Evolutionary conservation across 2,113 vertebrate genomes (phyloP).

Genomic region (Pheucticus melanocephalus): DNA sequence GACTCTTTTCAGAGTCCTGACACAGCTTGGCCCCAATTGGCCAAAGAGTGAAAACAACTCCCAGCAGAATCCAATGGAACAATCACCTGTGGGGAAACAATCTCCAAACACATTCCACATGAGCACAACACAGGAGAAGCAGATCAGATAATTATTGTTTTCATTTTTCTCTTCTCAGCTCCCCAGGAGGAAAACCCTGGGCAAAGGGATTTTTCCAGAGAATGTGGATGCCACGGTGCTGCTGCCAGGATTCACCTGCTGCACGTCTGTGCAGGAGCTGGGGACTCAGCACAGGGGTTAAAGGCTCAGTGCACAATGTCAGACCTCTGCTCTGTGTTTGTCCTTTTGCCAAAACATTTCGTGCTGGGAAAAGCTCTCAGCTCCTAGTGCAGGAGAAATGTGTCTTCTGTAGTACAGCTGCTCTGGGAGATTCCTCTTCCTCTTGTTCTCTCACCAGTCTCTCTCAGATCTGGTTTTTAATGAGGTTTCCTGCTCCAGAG

Average conservation of each 20-base stretch:
- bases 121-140: no score
- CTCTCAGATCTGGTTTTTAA: background rate
- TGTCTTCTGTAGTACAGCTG: background rate
- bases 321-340: background rate
- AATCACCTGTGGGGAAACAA: no score
- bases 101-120: no score
- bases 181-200: no score
- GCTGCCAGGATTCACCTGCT: background rate
- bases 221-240: background rate
- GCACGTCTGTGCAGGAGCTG: background rate
- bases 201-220: no score
- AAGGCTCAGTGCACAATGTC: background rate
- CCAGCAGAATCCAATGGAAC: no score
- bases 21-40: no score
- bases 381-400: background rate
- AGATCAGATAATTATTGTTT: no score
- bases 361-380: background rate
- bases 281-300: accelerated
- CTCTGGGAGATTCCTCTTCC: background rate
- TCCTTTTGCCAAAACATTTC: background rate
- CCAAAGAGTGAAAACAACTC: no score
- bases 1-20: no score
- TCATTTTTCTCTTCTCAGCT: no score
- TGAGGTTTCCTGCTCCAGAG: background rate
- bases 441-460: background rate